Percentiles rank a stretch among this genome's conserved stretches.
These are phyloP conservation scores for Hiodon alosoides DNA, from an alignment of 2,113 vertebrate species.

Conservation along the genomic window DNA sequence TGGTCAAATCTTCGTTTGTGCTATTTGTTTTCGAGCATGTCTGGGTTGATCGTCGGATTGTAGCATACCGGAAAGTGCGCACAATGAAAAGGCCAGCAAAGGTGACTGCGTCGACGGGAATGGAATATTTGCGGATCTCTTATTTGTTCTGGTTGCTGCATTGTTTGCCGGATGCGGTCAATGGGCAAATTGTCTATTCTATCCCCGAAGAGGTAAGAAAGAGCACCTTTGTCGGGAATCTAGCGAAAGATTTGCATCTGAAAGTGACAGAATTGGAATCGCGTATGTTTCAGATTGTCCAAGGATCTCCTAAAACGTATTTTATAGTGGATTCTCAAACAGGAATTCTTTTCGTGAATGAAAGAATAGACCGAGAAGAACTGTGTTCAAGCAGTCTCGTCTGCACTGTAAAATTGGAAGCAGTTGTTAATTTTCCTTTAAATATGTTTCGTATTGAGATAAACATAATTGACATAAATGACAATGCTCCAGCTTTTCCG, in stretches of 20 bases:
- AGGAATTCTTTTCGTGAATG: conserved; percentile 15
- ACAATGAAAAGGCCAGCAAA: not conserved
- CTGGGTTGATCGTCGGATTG: not conserved
- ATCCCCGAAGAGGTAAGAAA: conserved; percentile 10
- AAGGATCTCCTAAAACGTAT: conserved; percentile 5
- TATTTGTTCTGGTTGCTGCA: not conserved
- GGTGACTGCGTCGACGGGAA: too few species aligned
- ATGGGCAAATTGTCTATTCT: conserved; percentile 7
- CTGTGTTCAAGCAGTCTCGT: not conserved
- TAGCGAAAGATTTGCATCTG: conserved; percentile 15
- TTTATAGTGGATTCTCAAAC: conserved; percentile 6
- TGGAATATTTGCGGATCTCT: not conserved
- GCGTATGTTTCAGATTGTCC: conserved; percentile 12
- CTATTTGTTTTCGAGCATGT: not conserved
- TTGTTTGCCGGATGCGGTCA: conserved; percentile 5
- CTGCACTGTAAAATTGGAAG: conserved; percentile 11
- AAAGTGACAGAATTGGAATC: conserved; percentile 11
- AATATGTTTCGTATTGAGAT: conserved; percentile 7
- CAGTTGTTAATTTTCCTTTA: conserved; percentile 5
- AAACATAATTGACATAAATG: conserved; percentile 18
- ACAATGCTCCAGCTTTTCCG: conserved; percentile 10
- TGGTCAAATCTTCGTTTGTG: not conserved
- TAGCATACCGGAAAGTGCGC: not conserved
- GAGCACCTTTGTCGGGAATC: conserved; percentile 12
- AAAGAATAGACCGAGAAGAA: conserved; percentile 20